A percentile compares a stretch with the other conserved stretches of the same genome.
phyloP scores from a whole-genome alignment of 2,113 vertebrate genomes.

The Microtus richardsoni region DNA sequence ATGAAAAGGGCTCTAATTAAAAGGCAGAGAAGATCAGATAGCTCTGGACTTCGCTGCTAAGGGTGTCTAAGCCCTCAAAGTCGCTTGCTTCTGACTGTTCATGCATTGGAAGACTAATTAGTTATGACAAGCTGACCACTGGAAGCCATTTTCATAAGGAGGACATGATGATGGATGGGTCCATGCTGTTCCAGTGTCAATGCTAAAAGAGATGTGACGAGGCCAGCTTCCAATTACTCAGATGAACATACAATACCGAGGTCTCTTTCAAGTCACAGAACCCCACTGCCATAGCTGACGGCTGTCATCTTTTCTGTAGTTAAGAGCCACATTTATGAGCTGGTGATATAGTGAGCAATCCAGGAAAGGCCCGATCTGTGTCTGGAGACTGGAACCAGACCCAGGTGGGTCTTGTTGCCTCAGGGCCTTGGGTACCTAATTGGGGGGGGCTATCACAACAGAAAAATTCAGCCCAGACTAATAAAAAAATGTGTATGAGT shows the following conservation, averaged over 20 bases:
- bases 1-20: constrained; percentile 78
- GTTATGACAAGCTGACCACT: constrained; percentile 86
- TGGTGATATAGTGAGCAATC: constrained; percentile 13
- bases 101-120: constrained; percentile 85
- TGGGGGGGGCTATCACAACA: not conserved
- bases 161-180: constrained; percentile 83
- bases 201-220: constrained; percentile 72
- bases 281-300: constrained; percentile 56
- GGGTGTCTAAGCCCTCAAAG: constrained; percentile 82
- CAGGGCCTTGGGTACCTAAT: not conserved
- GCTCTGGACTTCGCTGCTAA: constrained; percentile 71
- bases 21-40: constrained; percentile 70
- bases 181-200: constrained; percentile 78
- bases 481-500: not conserved
- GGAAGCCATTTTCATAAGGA: constrained; percentile 80
- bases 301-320: constrained; percentile 52
- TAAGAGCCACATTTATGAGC: constrained; percentile 38
- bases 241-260: constrained; percentile 70
- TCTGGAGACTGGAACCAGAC: constrained; percentile 12
- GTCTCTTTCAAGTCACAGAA: constrained; percentile 78
- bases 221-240: constrained; percentile 82
- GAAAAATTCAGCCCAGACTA: not conserved
- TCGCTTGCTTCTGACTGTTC: constrained; percentile 82
- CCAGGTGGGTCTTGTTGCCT: constrained; percentile 6
- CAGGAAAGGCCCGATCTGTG: not conserved